Evolutionary conservation across 2,888 invertebrate genomes (phyloP), one percentile per base, ranked within the genome.

Genomic region (Thyatira batis): DNA sequence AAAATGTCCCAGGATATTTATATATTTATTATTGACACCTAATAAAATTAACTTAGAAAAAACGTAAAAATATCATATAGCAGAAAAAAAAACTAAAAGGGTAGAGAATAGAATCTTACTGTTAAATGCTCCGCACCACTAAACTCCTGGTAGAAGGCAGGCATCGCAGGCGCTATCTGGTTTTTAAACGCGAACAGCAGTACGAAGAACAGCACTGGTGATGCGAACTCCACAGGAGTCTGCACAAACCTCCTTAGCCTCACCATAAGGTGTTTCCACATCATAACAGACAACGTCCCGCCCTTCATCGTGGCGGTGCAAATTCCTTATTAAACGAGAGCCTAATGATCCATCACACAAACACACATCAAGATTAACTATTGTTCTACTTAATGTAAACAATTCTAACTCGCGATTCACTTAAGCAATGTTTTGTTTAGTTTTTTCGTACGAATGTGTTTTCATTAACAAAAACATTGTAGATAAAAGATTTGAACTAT

Each of bases 181-280:
- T 62, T 23, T 54, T 58, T 60, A 45, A 60, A 66, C 28, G 13
- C 23, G 44, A 58, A 73, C 6, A 76, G 20, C 2, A 78, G 45
- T 11, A 71, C 45, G 27, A 80, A 69, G 39, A 78, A 68, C 6
- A 75, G 11, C 1, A 72, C 49, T 11, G 80, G 76, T 2, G 76
- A 69, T 2, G 69, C 5, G 9, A 78, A 52, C 51, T 82, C 80
- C n/a, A 79, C 54, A 4, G 68, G 51, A 0, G 80, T 82, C 10
- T 76, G 71, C 10, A 82, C 65, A 50, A 69, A 78, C 48, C 77
- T 71, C 39, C 76, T 67, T 13, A 60, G 54, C 11, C 82, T 68
- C 20, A 79, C 79, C 45, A 73, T 61, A 1, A 62, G 53, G 61
- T 82, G 82, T 57, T 82, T 84, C 75, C 80, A 79, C 71, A 83